Evolutionary conservation across 1,140 invertebrate genomes (phyloP).

Genomic region (Bombyx mori): ASM3026992v2 NC_085123.1:8274501-8275000

Average conservation of each 20-base stretch:
- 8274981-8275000: too few species aligned
- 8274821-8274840: slow-evolving; percentile 29
- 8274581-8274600: too few species aligned
- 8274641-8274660: slow-evolving; percentile 6
- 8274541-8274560: too few species aligned
- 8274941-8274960: too few species aligned
- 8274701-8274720: slow-evolving; percentile 50
- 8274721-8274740: slow-evolving; percentile 45
- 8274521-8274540: too few species aligned
- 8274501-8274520: too few species aligned
- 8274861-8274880: slow-evolving; percentile 1
- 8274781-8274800: slow-evolving; percentile 49
- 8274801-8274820: slow-evolving; percentile 23
- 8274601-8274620: too few species aligned
- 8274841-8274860: slow-evolving; percentile 23
- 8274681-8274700: slow-evolving; percentile 36
- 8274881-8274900: too few species aligned
- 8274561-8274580: too few species aligned
- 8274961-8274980: too few species aligned
- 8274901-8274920: too few species aligned
- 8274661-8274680: slow-evolving; percentile 7
- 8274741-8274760: slow-evolving; percentile 54
- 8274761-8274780: slow-evolving; percentile 28
- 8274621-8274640: background rate
- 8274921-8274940: too few species aligned